A percentile compares a stretch with the other conserved stretches of the same genome.
These are phyloP conservation scores for Oscheius sp. DNA, from an alignment of 2,888 invertebrate genomes.

Conservation along the genomic window DNA sequence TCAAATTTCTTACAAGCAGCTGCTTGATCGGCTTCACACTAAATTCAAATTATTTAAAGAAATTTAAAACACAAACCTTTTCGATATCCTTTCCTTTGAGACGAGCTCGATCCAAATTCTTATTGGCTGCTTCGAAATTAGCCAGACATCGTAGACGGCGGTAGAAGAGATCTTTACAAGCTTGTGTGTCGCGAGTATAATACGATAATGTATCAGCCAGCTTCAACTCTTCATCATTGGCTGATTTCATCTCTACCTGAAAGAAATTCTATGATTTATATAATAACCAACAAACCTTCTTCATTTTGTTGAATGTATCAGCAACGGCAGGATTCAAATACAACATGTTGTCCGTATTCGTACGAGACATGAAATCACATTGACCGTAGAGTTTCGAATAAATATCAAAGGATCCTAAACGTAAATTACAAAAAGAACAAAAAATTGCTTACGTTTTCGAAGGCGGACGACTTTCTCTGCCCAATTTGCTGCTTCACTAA, in stretches of 20 bases:
- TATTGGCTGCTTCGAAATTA: slow-evolving; percentile 94
- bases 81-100: slow-evolving; percentile 97
- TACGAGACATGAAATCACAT: slow-evolving; percentile 88
- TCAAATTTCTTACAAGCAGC: slow-evolving; percentile 95
- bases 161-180: slow-evolving; percentile 93
- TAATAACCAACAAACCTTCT: slow-evolving; percentile 82
- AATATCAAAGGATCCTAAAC: slow-evolving; percentile 88
- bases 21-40: slow-evolving; percentile 95
- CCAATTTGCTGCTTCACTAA: slow-evolving; percentile 90
- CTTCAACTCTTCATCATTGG: slow-evolving; percentile 97
- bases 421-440: too few relatives aligned
- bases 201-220: slow-evolving; percentile 92
- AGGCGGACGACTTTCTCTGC: slow-evolving; percentile 90
- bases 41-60: too few relatives aligned
- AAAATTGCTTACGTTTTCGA: slow-evolving; percentile 59
- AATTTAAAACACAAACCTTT: slow-evolving; percentile 81
- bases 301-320: slow-evolving; percentile 55
- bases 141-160: slow-evolving; percentile 90
- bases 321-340: slow-evolving; percentile 73
- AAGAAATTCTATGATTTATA: slow-evolving; percentile 85
- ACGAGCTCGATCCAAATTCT: slow-evolving; percentile 92
- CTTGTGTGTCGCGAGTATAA: slow-evolving; percentile 95
- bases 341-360: slow-evolving; percentile 85
- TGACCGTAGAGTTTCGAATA: slow-evolving; percentile 93
- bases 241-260: slow-evolving; percentile 89